Base-by-base conservation (phyloP, 1,140 invertebrate species). In the Zelostemma sp. region DNA sequence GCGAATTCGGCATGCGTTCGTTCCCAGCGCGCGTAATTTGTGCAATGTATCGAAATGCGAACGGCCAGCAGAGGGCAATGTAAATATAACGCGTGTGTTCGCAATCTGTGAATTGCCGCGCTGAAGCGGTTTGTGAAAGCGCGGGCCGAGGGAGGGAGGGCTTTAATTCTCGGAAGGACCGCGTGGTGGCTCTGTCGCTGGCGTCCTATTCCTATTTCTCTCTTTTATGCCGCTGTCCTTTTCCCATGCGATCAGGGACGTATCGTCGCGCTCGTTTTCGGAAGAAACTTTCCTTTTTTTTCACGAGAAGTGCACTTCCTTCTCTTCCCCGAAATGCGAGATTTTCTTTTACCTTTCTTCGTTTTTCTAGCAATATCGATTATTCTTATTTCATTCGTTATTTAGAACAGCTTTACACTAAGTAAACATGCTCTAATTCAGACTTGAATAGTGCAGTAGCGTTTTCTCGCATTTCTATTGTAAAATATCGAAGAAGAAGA, bases 191-290 rank as follows among this genome's bases (percentile, higher is more conserved):
- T 77, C 73, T 63, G 72, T 63, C 41, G 73, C 68, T 62, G 74
- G 79, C 79, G 79, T 81, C 79, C 77, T 79, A 75, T 79, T 74
- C 73, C 75, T 67, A 54, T 80, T 77, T 76, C 75, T 60, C 47
- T 77, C 54, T 62, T 18, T 55, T 68, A 1, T 18, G 6, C 12
- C 25, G 21, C 4, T 47, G 40, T 73, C 65, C 58, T 73, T 65
- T 21, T 62, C 51, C 0, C 38, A 15, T 56, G 11, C 28, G 11
- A 15, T 25, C 31, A 14, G 12, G 21, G 21, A 31, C 14, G 6
- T 31, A 28, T 50, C 25, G 25, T 28, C 25, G 25, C 3, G 3
- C 8, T 28, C 25, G n/a, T 41, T 41, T 41, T 33, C 17, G 3
- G 12, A 47, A 21, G 17, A 47, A 47, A 50, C 16, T 50, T 1